Percentiles rank a stretch among this genome's conserved stretches.
phyloP scores from a whole-genome alignment of 2,113 vertebrate species.

The Odontesthes bonariensis region DNA sequence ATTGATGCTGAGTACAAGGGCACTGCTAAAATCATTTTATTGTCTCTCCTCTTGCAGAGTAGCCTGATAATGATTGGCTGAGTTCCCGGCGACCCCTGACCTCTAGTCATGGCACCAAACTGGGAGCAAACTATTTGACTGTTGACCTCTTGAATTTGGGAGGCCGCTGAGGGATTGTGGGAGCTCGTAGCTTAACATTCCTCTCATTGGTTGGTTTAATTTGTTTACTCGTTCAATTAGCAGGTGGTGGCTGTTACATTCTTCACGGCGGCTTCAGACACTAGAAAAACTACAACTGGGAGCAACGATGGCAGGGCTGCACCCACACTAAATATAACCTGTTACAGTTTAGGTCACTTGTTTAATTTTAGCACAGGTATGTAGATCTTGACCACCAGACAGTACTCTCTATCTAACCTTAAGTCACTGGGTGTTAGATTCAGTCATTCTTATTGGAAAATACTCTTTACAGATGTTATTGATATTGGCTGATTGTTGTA shows the following conservation, averaged over 20 bases:
- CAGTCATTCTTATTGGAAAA: not conserved
- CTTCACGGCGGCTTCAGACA: conserved; percentile 1
- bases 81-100: conserved; percentile 37
- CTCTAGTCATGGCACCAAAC: conserved; percentile 44
- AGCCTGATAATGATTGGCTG: not conserved
- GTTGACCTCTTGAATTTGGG: conserved; percentile 62
- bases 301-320: not conserved
- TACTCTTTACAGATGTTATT: not conserved
- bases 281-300: not conserved
- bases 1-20: not conserved
- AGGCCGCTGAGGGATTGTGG: conserved; percentile 61
- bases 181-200: conserved; percentile 57
- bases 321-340: no score
- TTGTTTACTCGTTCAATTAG: conserved; percentile 66
- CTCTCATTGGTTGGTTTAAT: conserved; percentile 50
- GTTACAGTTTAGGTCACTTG: not conserved
- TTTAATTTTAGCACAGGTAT: not conserved
- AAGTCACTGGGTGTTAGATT: not conserved
- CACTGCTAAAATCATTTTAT: not conserved
- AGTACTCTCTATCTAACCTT: not conserved
- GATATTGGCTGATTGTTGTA: not conserved
- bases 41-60: not conserved
- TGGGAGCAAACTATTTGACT: conserved; percentile 68
- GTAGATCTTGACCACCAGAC: not conserved
- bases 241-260: conserved; percentile 31